Evolutionary conservation across 2,797 vertebrate species (phyloP), one percentile per base, ranked within the genome.

Genomic region (Ispidina picta): DNA sequence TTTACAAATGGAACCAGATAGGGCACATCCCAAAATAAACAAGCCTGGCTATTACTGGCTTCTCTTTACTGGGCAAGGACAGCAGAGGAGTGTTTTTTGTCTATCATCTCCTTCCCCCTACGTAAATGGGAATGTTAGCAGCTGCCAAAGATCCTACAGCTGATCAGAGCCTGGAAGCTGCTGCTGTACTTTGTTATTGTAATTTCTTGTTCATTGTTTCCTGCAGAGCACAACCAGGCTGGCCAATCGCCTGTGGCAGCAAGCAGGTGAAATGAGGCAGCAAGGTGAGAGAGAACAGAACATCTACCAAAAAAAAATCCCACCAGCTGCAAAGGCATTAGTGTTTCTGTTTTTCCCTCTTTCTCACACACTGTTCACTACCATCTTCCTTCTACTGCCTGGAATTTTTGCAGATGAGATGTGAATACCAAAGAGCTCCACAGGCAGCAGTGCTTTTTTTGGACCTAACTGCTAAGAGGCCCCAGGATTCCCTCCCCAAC

Each of bases 161-260:
- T 73, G 81, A 83, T 92, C 15, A 63, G 89, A 86, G 79, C 78
- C 56, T 18, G 65, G 84, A 86, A 96, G 88, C 75, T 60, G 94
- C 86, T 81, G 63, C 66, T 6, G 6, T 91, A 84, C 81, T 95
- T 90, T 66, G 84, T 84, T 92, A 68, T 89, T 92, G 87, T 59
- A 60, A 94, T 89, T 94, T 95, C 81, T 90, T 86, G 26, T 43
- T 93, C 76, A 39, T 49, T 79, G 21, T 68, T 94, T 94, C 89
- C 89, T 21, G 10, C 4, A 11, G 92, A 95, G 86, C 80, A 62
- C 62, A 94, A 48, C 63, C 85, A 77, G 1, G 0, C 28, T 86
- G 88, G 82, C 92, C 92, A 83, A 60, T 31, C 5, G 44, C 77
- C 65, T 74, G 73, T 65, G 76, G 81, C 76, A 90, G 77, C 6